Base-by-base conservation (phyloP, 2,797 vertebrate genomes). In the Manis crassicaudata region DNA sequence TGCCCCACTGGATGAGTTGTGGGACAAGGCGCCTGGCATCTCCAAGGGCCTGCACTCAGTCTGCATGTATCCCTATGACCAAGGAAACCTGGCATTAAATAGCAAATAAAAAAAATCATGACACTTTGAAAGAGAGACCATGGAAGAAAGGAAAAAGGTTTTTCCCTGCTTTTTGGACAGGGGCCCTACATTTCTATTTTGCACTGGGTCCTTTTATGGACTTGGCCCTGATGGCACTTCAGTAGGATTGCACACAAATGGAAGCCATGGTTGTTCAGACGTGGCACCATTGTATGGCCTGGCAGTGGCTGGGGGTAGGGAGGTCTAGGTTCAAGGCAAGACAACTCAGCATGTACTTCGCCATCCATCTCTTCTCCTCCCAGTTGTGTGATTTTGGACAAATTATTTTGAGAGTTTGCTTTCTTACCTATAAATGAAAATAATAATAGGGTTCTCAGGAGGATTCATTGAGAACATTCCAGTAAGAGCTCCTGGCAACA, bases 231-330 rank as follows among this genome's bases (percentile, higher is more conserved):
- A 3, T 14, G 20, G 68, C 12, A 46, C 72, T 40, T 54, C n/a
- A 46, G 60, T 7, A 17, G 27, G 46, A 11, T 14, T 14, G n/a
- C 20, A n/a, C 52, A 18, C 40, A 13, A 23, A 25, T 0, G 5
- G 50, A 40, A n/a, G 23, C 46, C 6, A 0, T 23, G 50, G 11
- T n/a, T 82, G 29, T 27, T 37, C 68, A 29, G 20, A 32, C 14
- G 27, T n/a, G 23, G 65, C 11, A 7, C 6, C 11, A 18, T 21
- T 12, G 1, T 3, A 0, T 1, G 3, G 32, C 46, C 37, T 63
- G 29, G 0, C 21, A 6, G 21, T 10, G 54, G 29, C 84, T 32
- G 7, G 27, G 13, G 9, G 52, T 6, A 9, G 13, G 6, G 56
- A 54, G 20, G 50, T 23, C 8, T 4, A 27, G 52, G 73, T 35